A percentile compares a stretch with the other conserved stretches of the same genome.
phyloP scores from a whole-genome alignment of 2,113 vertebrate genomes.

The Girardinichthys multiradiatus region DNA sequence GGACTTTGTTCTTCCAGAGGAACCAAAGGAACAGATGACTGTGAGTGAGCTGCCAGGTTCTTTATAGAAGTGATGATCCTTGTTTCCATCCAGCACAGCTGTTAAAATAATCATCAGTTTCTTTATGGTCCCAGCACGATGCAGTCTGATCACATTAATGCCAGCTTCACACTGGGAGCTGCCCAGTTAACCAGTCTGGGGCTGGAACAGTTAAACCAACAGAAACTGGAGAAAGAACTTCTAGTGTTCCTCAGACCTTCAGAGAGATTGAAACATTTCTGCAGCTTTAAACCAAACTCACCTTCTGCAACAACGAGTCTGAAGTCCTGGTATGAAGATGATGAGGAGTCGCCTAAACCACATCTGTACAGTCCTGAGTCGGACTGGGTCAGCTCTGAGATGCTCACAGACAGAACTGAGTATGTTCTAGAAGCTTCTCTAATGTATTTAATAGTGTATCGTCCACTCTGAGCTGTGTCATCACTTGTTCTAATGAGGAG shows the following conservation, averaged over 20 bases:
- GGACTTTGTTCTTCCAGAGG: rapidly evolving
- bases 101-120: rapidly evolving
- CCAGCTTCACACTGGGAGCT: neutral
- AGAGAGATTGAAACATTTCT: too few relatives aligned
- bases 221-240: neutral
- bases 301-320: neutral
- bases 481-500: neutral
- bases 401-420: neutral
- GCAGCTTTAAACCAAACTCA: neutral
- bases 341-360: neutral
- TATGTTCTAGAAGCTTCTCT: neutral
- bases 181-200: neutral
- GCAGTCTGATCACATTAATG: neutral
- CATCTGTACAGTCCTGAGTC: constrained; percentile 1
- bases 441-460: neutral
- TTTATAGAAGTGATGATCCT: rapidly evolving
- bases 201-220: neutral
- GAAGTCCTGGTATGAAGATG: rapidly evolving
- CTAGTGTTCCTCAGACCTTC: neutral
- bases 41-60: constrained; percentile 4
- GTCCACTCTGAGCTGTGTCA: neutral
- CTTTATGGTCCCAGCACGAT: neutral
- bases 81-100: constrained; percentile 9
- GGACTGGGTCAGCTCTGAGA: neutral
- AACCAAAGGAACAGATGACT: rapidly evolving